Evolutionary conservation across 1,140 invertebrate genomes (phyloP).

Genomic region (Aphidius gifuensis): DNA sequence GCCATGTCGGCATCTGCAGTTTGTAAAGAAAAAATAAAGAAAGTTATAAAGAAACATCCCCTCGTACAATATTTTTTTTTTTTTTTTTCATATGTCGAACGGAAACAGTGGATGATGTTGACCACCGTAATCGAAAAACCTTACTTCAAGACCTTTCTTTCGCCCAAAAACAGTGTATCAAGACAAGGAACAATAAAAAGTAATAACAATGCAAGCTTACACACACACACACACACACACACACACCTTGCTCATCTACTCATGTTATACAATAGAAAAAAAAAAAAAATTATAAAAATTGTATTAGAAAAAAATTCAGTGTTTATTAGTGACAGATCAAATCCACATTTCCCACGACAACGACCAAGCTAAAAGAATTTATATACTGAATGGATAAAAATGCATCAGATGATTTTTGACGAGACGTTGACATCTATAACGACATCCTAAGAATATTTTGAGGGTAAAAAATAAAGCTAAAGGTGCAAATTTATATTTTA

Average conservation of each 20-base stretch:
- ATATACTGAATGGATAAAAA: too few relatives aligned
- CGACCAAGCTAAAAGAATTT: not conserved
- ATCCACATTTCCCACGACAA: constrained; percentile 22
- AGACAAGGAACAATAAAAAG: not conserved
- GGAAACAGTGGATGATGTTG: constrained; percentile 32
- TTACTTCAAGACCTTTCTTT: constrained; percentile 12
- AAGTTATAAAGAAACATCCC: not conserved
- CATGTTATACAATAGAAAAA: constrained; percentile 1
- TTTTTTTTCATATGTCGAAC: constrained; percentile 23
- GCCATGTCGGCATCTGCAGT: constrained; percentile 28
- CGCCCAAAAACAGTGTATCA: constrained; percentile 4
- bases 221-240: constrained; percentile 3
- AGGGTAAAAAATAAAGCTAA: not conserved
- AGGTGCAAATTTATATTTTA: not conserved
- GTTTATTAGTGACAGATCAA: constrained; percentile 1
- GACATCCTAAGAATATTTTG: not conserved
- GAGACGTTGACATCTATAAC: constrained; percentile 7
- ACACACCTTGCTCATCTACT: not conserved
- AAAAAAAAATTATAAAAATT: constrained; percentile 3
- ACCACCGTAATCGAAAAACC: constrained; percentile 15
- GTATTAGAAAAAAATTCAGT: constrained; percentile 12
- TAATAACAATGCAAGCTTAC: not conserved
- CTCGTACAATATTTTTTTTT: not conserved
- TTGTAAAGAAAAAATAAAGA: not conserved
- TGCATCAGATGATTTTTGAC: not conserved